A percentile compares a stretch with the other conserved stretches of the same genome.
Conservation (phyloP, 2,888 invertebrate species). For the Eupithecia exiguata region DNA sequence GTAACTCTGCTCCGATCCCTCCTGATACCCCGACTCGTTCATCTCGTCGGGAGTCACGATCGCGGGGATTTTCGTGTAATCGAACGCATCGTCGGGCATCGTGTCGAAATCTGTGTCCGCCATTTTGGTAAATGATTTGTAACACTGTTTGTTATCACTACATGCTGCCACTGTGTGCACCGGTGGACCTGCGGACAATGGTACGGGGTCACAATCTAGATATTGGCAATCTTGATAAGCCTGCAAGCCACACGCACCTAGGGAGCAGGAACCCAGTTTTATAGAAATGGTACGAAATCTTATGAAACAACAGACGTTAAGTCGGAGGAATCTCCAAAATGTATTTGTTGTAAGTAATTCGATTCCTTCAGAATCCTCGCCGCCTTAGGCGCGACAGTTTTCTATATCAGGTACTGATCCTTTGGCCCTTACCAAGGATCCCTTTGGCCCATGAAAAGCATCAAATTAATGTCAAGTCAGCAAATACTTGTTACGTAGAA, state of each 20-base stretch:
- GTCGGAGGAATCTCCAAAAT: not conserved
- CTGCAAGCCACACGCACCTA: not conserved
- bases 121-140: slow-evolving; percentile 58
- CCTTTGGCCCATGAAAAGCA: not conserved
- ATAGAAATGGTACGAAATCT: not conserved
- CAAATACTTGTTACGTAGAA: not conserved
- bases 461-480: slow-evolving; percentile 10
- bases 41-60: slow-evolving; percentile 77
- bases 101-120: slow-evolving; percentile 68
- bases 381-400: not conserved
- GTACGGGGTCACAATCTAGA: not conserved
- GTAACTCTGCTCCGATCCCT: slow-evolving; percentile 76
- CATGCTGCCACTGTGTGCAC: slow-evolving; percentile 70
- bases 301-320: not conserved
- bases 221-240: slow-evolving; percentile 4
- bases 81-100: slow-evolving; percentile 68
- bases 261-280: not conserved
- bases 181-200: slow-evolving; percentile 70
- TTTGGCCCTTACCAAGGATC: not conserved
- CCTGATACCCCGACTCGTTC: slow-evolving; percentile 79
- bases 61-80: slow-evolving; percentile 76
- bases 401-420: not conserved
- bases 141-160: slow-evolving; percentile 61
- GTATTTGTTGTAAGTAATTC: not conserved
- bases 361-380: not conserved